phyloP scores from a whole-genome alignment of 2,113 vertebrate species.

The Megatriorchis doriae region DNA sequence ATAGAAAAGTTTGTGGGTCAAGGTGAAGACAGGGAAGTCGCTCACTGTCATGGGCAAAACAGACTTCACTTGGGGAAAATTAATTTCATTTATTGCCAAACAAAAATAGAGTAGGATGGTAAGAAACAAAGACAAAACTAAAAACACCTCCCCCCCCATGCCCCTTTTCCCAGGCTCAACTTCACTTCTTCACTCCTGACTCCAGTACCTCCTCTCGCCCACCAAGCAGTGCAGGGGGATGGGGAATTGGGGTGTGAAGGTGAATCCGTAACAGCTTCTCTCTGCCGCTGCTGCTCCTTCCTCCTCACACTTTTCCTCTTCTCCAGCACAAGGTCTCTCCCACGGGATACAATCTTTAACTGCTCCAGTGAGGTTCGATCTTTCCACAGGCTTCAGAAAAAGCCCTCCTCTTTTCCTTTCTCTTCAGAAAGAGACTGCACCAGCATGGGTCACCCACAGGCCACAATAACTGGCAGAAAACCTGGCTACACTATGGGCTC shows the following conservation, averaged over 20 bases:
- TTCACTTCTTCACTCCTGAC: neutral
- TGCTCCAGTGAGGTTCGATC: neutral
- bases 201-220: too few relatives aligned
- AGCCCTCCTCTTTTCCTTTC: neutral
- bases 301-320: neutral
- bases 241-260: neutral
- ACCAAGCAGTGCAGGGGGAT: neutral
- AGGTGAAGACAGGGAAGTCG: neutral
- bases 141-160: neutral
- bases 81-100: neutral
- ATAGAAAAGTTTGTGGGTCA: neutral
- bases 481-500: neutral
- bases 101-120: neutral
- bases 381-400: neutral
- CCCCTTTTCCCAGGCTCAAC: neutral
- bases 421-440: neutral
- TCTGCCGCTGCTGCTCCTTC: neutral
- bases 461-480: neutral
- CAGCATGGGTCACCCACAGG: neutral
- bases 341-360: neutral
- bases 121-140: neutral
- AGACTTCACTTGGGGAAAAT: neutral
- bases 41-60: neutral
- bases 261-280: neutral
- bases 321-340: neutral